phyloP scores from a whole-genome alignment of 2,888 invertebrate species.

The Bruchidius siliquastri region DNA sequence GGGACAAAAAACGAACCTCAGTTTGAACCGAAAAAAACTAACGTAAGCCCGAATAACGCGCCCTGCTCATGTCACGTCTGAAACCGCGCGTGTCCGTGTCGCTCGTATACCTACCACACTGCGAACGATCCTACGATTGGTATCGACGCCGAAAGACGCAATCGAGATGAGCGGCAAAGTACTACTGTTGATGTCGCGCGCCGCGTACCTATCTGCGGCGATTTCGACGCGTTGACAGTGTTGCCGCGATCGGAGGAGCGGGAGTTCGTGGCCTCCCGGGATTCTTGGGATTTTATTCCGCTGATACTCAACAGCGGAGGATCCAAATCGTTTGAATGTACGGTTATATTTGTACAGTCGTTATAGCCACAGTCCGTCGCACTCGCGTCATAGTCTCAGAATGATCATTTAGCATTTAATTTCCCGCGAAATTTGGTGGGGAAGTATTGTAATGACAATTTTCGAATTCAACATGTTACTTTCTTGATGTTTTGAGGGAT shows the following conservation, averaged over 20 bases:
- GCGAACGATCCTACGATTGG: neutral
- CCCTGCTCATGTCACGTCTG: neutral
- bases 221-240: neutral
- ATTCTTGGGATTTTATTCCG: neutral
- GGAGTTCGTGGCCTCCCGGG: neutral
- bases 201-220: neutral
- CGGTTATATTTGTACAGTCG: too few relatives aligned
- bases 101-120: neutral
- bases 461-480: too few relatives aligned
- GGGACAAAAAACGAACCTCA: neutral
- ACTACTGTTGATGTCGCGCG: neutral
- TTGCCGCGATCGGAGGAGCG: neutral
- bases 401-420: too few relatives aligned
- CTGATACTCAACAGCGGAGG: too few relatives aligned
- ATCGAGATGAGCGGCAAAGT: neutral
- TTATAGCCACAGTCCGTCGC: too few relatives aligned
- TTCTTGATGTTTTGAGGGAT: too few relatives aligned
- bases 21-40: neutral
- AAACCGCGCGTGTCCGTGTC: neutral
- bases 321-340: too few relatives aligned
- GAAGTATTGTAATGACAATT: too few relatives aligned
- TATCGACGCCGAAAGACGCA: neutral
- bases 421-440: too few relatives aligned
- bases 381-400: too few relatives aligned
- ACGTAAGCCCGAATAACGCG: neutral